phyloP scores from a whole-genome alignment of 2,888 invertebrate species.

The Trachelus stipa region DNA sequence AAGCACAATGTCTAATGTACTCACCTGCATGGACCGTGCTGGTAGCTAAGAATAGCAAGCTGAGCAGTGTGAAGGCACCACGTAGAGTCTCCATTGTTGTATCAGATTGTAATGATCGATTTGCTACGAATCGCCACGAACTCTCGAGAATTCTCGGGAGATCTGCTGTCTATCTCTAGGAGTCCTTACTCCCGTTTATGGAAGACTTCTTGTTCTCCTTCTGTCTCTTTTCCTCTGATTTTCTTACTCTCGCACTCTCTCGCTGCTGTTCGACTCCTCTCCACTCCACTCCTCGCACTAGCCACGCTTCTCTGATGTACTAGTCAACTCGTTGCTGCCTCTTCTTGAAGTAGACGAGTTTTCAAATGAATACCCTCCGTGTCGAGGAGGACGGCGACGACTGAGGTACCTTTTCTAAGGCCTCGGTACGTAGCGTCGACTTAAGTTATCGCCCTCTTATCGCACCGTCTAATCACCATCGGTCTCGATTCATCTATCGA shows the following conservation, averaged over 20 bases:
- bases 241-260: slow-evolving; percentile 1
- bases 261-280: slow-evolving; percentile 8
- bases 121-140: not conserved
- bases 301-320: not conserved
- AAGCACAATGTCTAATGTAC: slow-evolving; percentile 23
- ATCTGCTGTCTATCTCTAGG: not conserved
- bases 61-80: slow-evolving; percentile 55
- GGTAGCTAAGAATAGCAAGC: slow-evolving; percentile 63
- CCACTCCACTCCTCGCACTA: not conserved
- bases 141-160: slow-evolving; percentile 1
- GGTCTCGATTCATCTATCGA: slow-evolving; percentile 13
- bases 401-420: slow-evolving; percentile 21
- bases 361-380: not conserved
- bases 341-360: not conserved
- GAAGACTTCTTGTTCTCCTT: not conserved
- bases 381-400: slow-evolving; percentile 24
- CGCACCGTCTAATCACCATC: slow-evolving; percentile 20
- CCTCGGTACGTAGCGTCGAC: slow-evolving; percentile 18
- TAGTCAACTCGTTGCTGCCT: slow-evolving; percentile 12
- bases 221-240: slow-evolving; percentile 8
- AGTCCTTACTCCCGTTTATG: not conserved
- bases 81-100: slow-evolving; percentile 58
- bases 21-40: slow-evolving; percentile 61
- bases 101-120: slow-evolving; percentile 16
- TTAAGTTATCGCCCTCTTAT: slow-evolving; percentile 40